Percentiles rank a stretch among this genome's conserved stretches.
Conservation (phyloP, 2,113 vertebrate genomes). For the Lagopus leucura region DNA sequence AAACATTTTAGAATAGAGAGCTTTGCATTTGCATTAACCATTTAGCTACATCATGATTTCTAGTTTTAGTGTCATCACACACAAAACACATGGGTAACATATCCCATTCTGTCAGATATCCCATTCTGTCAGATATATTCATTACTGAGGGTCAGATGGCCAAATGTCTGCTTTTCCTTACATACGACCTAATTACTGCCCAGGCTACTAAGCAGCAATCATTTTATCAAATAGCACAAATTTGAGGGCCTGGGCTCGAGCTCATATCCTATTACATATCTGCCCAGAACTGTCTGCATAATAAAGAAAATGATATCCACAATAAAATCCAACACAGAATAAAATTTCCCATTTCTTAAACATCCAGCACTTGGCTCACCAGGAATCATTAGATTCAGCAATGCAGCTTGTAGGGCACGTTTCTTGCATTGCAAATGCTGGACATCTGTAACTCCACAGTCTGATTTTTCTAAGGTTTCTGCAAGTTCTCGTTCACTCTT, state of each 20-base stretch:
- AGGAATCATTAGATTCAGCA: not conserved
- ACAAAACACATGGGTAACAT: not conserved
- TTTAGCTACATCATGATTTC: not conserved
- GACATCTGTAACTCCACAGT: not conserved
- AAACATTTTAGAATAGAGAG: not conserved
- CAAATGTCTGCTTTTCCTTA: accelerated
- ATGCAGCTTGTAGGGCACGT: not conserved
- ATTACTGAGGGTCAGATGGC: not conserved
- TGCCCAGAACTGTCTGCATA: not conserved
- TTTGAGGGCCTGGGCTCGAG: not conserved
- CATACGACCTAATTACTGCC: not conserved
- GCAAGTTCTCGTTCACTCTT: not conserved
- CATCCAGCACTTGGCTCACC: not conserved
- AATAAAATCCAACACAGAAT: not conserved
- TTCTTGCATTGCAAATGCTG: not conserved
- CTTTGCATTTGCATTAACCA: not conserved
- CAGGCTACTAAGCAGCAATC: not conserved
- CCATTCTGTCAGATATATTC: not conserved
- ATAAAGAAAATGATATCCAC: not conserved
- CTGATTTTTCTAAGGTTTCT: not conserved
- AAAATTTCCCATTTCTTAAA: not conserved
- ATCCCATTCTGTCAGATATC: not conserved
- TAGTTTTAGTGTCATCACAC: not conserved
- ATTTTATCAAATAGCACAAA: slow-evolving; percentile 1
- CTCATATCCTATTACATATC: not conserved